Conservation (phyloP, 2,113 vertebrate species). For the Arvicanthis niloticus region DNA sequence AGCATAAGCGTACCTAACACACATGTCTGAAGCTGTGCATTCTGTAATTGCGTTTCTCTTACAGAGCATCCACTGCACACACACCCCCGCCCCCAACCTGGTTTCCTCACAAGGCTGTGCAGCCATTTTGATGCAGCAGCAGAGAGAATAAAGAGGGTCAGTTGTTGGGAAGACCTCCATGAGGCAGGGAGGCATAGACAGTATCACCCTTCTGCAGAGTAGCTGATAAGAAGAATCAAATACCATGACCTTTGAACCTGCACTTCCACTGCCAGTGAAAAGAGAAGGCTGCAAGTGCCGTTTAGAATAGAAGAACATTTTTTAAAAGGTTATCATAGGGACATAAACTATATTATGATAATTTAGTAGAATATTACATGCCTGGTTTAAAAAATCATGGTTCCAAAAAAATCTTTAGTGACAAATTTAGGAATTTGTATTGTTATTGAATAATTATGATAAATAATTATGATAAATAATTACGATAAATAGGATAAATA, state of each 20-base stretch:
- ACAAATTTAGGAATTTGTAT: neutral
- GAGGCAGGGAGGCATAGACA: fast-evolving
- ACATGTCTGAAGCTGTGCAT: too few relatives aligned
- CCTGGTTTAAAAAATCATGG: neutral
- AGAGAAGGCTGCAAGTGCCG: neutral
- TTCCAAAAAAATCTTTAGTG: neutral
- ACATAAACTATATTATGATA: neutral
- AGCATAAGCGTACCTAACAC: neutral
- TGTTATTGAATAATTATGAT: neutral
- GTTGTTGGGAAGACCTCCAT: neutral
- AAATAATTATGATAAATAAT: slow-evolving; percentile 34
- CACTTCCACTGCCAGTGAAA: neutral
- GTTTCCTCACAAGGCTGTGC: neutral
- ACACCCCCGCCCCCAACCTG: too few relatives aligned
- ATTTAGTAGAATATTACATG: neutral
- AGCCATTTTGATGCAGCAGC: neutral
- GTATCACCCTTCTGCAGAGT: neutral
- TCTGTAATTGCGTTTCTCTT: neutral
- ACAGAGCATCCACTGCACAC: too few relatives aligned
- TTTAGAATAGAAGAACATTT: neutral
- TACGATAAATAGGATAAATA: neutral
- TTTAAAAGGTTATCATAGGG: neutral
- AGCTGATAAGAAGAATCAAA: neutral
- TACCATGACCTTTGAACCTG: neutral
- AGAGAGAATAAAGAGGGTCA: neutral